These are phyloP conservation scores for Oscheius sp. DNA, from an alignment of 2,888 invertebrate genomes.

Conservation along the genomic window DNA sequence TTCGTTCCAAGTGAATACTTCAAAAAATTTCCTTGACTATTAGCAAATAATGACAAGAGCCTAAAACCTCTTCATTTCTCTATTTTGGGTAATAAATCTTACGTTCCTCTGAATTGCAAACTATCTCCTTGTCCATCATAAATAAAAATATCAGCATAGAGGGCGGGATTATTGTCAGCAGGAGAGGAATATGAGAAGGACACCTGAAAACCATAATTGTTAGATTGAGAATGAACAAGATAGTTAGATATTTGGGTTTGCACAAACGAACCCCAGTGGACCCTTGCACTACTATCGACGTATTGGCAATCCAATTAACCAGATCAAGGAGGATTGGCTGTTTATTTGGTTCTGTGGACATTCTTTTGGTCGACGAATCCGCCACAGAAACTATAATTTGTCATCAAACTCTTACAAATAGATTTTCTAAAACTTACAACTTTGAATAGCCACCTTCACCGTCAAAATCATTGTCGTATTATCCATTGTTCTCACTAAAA, in stretches of 20 bases:
- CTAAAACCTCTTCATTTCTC: not conserved
- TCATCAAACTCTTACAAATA: not conserved
- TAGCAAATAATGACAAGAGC: not conserved
- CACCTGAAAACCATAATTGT: too few relatives aligned
- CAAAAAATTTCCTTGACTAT: not conserved
- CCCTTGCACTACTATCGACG: too few relatives aligned
- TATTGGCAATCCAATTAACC: not conserved
- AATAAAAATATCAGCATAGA: not conserved
- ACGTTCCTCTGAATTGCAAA: not conserved
- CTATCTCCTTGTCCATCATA: not conserved
- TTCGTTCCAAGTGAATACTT: not conserved
- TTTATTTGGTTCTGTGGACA: too few relatives aligned
- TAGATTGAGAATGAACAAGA: too few relatives aligned
- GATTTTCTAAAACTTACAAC: not conserved
- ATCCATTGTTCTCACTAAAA: not conserved
- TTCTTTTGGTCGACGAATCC: too few relatives aligned
- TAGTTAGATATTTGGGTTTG: too few relatives aligned
- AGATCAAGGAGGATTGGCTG: too few relatives aligned
- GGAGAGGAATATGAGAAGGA: too few relatives aligned
- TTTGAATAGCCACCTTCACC: not conserved
- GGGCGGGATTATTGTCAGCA: too few relatives aligned
- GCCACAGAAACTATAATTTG: too few relatives aligned
- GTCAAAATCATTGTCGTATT: not conserved
- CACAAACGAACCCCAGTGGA: too few relatives aligned
- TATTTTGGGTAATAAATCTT: not conserved